Conservation (phyloP, 2,797 vertebrate species). For the Sebastes minor region DNA sequence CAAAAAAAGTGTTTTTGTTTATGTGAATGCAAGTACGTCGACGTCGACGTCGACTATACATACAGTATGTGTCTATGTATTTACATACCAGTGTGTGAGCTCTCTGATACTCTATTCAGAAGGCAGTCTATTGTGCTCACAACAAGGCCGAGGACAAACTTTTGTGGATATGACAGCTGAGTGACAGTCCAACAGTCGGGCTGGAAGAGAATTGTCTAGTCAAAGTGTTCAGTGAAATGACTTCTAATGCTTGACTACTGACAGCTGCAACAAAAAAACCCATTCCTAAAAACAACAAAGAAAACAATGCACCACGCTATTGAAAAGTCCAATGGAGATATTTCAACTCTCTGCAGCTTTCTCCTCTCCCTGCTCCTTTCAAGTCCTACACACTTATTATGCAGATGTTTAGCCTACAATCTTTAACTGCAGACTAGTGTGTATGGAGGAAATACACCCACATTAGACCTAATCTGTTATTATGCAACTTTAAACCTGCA, state of each 20-base stretch:
- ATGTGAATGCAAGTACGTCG: slow-evolving; percentile 6
- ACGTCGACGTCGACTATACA: background rate
- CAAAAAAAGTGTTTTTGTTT: slow-evolving; percentile 28
- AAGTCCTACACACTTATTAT: slow-evolving; percentile 14
- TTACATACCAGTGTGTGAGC: background rate
- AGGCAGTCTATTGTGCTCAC: slow-evolving; percentile 55
- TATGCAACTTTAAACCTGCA: background rate
- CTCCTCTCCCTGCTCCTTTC: slow-evolving; percentile 5
- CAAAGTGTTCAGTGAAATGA: slow-evolving; percentile 61
- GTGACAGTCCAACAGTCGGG: slow-evolving; percentile 61
- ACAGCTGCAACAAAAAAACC: slow-evolving; percentile 70
- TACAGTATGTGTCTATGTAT: background rate
- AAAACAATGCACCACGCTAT: slow-evolving; percentile 44
- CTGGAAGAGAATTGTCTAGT: slow-evolving; percentile 65
- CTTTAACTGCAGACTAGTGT: background rate
- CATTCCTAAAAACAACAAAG: slow-evolving; percentile 14
- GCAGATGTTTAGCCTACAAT: slow-evolving; percentile 6
- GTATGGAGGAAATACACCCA: background rate
- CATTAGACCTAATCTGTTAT: background rate
- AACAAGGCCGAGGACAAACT: slow-evolving; percentile 64
- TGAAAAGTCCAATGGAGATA: slow-evolving; percentile 41
- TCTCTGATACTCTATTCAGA: slow-evolving; percentile 50
- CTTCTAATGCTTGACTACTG: slow-evolving; percentile 60
- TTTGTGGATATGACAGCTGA: slow-evolving; percentile 71
- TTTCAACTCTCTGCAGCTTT: slow-evolving; percentile 26